Conservation (phyloP, 1,140 invertebrate genomes). For the Andricus grossulariae region DNA sequence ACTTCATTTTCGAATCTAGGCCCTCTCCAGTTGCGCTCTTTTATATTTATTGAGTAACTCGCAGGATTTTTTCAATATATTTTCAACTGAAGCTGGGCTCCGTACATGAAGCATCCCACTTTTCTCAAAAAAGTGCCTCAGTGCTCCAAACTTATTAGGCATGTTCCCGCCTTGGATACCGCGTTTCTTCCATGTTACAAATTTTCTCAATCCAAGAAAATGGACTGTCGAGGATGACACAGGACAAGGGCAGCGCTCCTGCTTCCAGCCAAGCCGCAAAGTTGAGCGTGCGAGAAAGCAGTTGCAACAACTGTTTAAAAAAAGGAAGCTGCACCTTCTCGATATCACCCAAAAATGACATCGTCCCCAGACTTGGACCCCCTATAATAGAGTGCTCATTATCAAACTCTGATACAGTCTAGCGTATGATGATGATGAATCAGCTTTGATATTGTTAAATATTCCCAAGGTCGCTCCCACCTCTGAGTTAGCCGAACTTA, state of each 20-base stretch:
- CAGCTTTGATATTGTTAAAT: not conserved
- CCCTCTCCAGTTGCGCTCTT: too few species aligned
- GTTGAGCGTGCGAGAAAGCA: too few species aligned
- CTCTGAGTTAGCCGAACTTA: not conserved
- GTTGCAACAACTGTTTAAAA: not conserved
- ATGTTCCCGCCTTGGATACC: not conserved
- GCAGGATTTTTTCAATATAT: too few species aligned
- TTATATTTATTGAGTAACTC: too few species aligned
- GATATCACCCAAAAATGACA: not conserved
- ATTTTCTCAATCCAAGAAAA: not conserved
- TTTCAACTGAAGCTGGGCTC: too few species aligned
- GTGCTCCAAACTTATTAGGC: too few species aligned
- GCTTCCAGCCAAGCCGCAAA: too few species aligned
- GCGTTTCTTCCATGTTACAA: not conserved
- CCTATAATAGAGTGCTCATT: not conserved
- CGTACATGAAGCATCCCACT: too few species aligned
- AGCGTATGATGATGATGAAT: not conserved
- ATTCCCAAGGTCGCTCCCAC: not conserved
- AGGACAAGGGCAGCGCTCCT: too few species aligned
- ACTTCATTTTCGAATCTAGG: too few species aligned
- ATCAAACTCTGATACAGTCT: not conserved
- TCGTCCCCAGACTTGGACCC: not conserved
- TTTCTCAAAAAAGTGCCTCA: too few species aligned
- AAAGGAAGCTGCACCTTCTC: not conserved
- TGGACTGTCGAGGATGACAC: not conserved